phyloP scores from a whole-genome alignment of 1,140 invertebrate species.

The Lucilia sericata region DNA sequence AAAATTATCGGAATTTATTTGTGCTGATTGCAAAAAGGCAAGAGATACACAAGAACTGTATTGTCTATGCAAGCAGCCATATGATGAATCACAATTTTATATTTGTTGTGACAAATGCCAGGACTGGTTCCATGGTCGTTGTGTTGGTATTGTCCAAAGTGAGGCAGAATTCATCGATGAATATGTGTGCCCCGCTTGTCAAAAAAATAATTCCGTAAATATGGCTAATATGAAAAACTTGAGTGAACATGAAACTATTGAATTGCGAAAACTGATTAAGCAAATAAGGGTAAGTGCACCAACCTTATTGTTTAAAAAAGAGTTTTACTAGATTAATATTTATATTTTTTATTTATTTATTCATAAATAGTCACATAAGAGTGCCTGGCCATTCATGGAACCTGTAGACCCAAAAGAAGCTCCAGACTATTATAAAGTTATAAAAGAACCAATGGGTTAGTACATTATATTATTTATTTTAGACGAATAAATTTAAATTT shows the following conservation, averaged over 20 bases:
- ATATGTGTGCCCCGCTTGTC: constrained; percentile 96
- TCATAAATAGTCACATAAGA: constrained; percentile 79
- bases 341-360: constrained; percentile 23
- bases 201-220: constrained; percentile 88
- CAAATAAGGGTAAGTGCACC: constrained; percentile 82
- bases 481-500: no score
- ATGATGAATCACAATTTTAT: constrained; percentile 98
- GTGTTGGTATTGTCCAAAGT: constrained; percentile 94
- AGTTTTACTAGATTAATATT: neutral
- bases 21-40: constrained; percentile 86
- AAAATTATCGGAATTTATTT: constrained; percentile 89
- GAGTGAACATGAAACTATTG: constrained; percentile 83
- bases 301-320: neutral
- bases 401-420: constrained; percentile 95
- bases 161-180: constrained; percentile 96
- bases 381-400: constrained; percentile 97
- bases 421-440: constrained; percentile 97
- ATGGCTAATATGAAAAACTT: constrained; percentile 91
- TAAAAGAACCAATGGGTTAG: constrained; percentile 98
- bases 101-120: constrained; percentile 98
- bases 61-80: constrained; percentile 95
- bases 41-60: constrained; percentile 92
- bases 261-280: constrained; percentile 86
- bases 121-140: constrained; percentile 98
- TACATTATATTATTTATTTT: neutral